A percentile compares a stretch with the other conserved stretches of the same genome.
Evolutionary conservation across 2,113 vertebrate species (phyloP).

Genomic region (Alectura lathami): DNA sequence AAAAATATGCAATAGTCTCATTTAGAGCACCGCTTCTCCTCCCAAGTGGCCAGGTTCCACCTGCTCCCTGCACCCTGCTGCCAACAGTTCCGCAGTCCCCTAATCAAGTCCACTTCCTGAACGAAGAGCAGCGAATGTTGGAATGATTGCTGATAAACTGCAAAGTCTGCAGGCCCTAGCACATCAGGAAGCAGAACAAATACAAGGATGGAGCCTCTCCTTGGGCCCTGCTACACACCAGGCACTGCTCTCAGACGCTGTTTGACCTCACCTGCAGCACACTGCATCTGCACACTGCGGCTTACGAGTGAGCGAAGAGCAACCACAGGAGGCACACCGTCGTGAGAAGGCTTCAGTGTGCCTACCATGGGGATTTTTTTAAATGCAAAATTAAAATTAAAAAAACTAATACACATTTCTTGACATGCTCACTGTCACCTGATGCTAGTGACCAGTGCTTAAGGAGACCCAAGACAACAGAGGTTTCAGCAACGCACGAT

Average conservation of each 20-base stretch:
- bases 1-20: not conserved
- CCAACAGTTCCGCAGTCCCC: not conserved
- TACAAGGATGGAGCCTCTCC: not conserved
- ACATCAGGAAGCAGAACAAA: not conserved
- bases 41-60: not conserved
- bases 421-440: not conserved
- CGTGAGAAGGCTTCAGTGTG: not conserved
- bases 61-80: slow-evolving; percentile 14
- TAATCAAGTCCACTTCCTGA: slow-evolving; percentile 20
- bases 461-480: not conserved
- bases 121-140: not conserved
- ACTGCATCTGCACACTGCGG: not conserved
- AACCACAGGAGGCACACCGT: not conserved
- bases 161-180: not conserved
- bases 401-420: not conserved
- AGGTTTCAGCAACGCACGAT: not conserved
- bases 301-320: not conserved
- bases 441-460: not conserved
- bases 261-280: not conserved
- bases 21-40: not conserved
- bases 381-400: not conserved
- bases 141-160: not conserved
- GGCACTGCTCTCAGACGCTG: fast-evolving
- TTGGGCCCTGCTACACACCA: not conserved
- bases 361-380: not conserved